phyloP scores from a whole-genome alignment of 1,140 invertebrate genomes.

The Glossosoma conforme region DNA sequence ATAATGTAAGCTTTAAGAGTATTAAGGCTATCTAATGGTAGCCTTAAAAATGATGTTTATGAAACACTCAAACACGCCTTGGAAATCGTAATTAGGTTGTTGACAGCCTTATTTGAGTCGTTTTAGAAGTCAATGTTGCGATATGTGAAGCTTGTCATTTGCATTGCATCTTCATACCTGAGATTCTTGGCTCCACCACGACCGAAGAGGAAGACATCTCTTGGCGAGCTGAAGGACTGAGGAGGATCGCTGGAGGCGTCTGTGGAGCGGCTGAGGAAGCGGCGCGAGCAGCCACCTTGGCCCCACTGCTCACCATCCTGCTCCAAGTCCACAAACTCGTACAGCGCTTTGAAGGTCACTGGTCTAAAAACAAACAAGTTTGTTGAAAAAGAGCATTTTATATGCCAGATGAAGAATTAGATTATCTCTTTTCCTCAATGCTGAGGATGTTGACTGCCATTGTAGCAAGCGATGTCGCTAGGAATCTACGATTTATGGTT shows the following conservation, averaged over 20 bases:
- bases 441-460: too few relatives aligned
- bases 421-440: too few relatives aligned
- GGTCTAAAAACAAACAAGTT: slow-evolving; percentile 67
- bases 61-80: too few relatives aligned
- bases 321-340: slow-evolving; percentile 83
- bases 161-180: slow-evolving; percentile 51
- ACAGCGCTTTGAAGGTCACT: slow-evolving; percentile 77
- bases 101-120: too few relatives aligned
- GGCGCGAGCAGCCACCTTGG: slow-evolving; percentile 58
- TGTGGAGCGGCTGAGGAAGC: slow-evolving; percentile 59
- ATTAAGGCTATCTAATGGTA: too few relatives aligned
- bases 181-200: slow-evolving; percentile 76
- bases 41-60: too few relatives aligned
- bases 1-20: too few relatives aligned
- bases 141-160: not conserved
- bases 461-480: too few relatives aligned
- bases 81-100: too few relatives aligned
- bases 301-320: slow-evolving; percentile 76
- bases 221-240: slow-evolving; percentile 61
- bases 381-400: too few relatives aligned
- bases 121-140: not conserved
- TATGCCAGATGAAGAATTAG: too few relatives aligned
- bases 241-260: slow-evolving; percentile 54
- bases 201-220: slow-evolving; percentile 82
- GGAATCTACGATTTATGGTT: too few relatives aligned